Evolutionary conservation across 2,113 vertebrate species (phyloP), one percentile per base, ranked within the genome.

Genomic region (Bombycilla garrulus): DNA sequence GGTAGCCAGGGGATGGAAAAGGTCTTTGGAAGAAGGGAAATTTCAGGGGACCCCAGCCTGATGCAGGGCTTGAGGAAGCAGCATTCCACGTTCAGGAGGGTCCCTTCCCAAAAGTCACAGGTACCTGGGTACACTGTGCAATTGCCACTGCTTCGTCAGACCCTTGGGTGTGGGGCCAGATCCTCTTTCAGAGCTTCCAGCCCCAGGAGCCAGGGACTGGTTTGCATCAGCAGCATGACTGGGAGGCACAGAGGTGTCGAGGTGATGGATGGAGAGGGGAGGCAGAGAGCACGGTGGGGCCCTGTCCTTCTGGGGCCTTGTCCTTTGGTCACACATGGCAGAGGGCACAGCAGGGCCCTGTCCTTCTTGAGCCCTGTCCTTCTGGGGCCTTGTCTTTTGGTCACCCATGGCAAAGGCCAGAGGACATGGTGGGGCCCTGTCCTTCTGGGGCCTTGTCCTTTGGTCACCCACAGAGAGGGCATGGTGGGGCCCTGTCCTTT

Each of bases 41-140:
- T 42, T 33, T 45, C 0, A 0, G 25, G 31, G 3, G 6, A 17
- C 8, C 26, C 10, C 48, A 84, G 13, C 2, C 9, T 0, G 6
- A 3, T 0, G 5, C 23, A 2, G 26, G n/a, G 38, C 28, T 81
- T 20, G 19, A 36, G 58, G n/a, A 61, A 16, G 58, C 45, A 53
- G 40, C 1, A 2, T 4, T 60, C 56, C 48, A 33, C 45, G 48
- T 14, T 33, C 62, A 22, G 22, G 22, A 1, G 1, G 40, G 50
- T 36, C 69, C 73, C 51, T 28, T 57, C 31, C 71, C 47, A 15
- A 23, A 0, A 26, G 36, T 25, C 56, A 61, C 4, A 3, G 57
- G 31, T 44, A 16, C 47, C 26, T 3, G 4, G 70, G 33, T 6
- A 23, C 2, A 4, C 33, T 3, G 0, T 8, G 35, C 17, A 31